Conservation (phyloP, 2,797 vertebrate species). For the Morelia viridis region DNA sequence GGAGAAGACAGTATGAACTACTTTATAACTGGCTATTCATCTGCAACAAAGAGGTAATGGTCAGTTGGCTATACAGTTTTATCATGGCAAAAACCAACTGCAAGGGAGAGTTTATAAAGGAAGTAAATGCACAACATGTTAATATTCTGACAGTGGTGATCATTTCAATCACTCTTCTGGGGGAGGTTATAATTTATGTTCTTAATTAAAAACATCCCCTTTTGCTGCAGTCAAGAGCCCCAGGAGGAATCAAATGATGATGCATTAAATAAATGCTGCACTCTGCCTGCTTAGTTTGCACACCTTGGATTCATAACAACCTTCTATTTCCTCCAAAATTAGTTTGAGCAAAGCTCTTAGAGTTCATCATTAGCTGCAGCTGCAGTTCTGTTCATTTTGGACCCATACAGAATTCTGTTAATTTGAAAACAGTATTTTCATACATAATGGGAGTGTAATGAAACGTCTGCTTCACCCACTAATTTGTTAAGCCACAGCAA, state of each 20-base stretch:
- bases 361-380: not conserved
- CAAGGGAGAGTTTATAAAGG: slow-evolving; percentile 6
- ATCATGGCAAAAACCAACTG: slow-evolving; percentile 11
- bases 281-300: not conserved
- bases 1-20: not conserved
- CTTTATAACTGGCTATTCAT: not conserved
- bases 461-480: not conserved
- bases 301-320: not conserved
- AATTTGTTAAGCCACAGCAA: not conserved
- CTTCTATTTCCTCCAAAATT: slow-evolving; percentile 20
- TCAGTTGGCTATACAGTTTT: slow-evolving; percentile 7
- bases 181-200: slow-evolving; percentile 55
- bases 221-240: slow-evolving; percentile 12
- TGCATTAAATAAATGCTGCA: slow-evolving; percentile 20
- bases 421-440: not conserved
- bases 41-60: not conserved
- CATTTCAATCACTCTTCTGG: slow-evolving; percentile 45
- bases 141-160: slow-evolving; percentile 45
- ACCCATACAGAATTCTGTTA: not conserved
- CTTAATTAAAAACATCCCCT: slow-evolving; percentile 60
- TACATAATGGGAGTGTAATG: not conserved
- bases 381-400: not conserved
- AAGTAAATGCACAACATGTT: slow-evolving; percentile 37
- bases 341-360: slow-evolving; percentile 1
- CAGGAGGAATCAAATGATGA: slow-evolving; percentile 32